Base-by-base conservation (phyloP, 2,113 vertebrate species). In the Enhydra lutris region DNA sequence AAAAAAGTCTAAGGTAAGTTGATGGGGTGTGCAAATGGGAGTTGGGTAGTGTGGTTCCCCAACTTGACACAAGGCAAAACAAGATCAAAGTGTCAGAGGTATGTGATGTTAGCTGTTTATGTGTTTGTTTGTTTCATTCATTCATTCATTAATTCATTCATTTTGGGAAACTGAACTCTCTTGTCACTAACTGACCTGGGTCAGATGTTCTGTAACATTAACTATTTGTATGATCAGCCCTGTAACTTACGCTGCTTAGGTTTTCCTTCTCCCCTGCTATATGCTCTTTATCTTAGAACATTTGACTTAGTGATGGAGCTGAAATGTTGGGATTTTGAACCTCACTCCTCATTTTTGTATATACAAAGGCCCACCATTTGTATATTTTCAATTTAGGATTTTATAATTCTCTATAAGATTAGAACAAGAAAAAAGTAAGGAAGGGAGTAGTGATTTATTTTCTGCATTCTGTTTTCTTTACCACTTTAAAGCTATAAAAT, bases 351-450 rank as follows among this genome's bases (percentile, higher is more conserved):
- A n/a, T 69, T 95, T 85, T 55, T 90, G 1, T 59, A 34, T 59
- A 20, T 78, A 42, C 63, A 55, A 69, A 78, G 57, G 29, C 63
- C 42, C 11, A 36, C 42, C 31, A 57, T 69, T 92, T 47, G 21
- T 86, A 31, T 94, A 69, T 91, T 86, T 93, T 91, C n/a, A 91
- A 18, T 50, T 89, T 89, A 92, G 83, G 26, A 69, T 67, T 96
- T 86, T 89, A 29, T 74, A 71, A 47, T 89, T 63, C 9, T 21
- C 31, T 96, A 21, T 59, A 95, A 50, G 24, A 88, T 76, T n/a
- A 52, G 26, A 92, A n/a, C 42, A 42, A 78, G 47, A 89, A 95
- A 67, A 93, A 97, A 91, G 15, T 50, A 65, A 71, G 13, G 17
- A 61, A 83, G 39, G 78, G 29, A 74, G 47, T n/a, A 81, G n/a